These are phyloP conservation scores for Flabesymbios commensalis DNA, from an alignment of 2,888 invertebrate species.

Conservation along the genomic window DNA sequence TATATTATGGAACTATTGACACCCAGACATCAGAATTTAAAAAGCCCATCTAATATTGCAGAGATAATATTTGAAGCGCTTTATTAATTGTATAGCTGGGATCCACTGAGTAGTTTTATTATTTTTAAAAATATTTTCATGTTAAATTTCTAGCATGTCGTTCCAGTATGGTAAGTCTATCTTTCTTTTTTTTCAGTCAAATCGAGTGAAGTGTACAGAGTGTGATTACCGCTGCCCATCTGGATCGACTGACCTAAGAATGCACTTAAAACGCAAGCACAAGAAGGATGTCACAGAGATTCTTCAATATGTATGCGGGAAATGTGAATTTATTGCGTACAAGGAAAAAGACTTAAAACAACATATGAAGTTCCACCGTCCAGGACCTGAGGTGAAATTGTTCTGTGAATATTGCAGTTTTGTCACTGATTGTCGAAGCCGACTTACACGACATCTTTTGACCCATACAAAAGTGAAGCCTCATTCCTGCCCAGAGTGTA, in stretches of 20 bases:
- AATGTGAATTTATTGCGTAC: conserved; percentile 47
- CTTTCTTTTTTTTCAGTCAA: conserved; percentile 38
- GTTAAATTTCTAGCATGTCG: too few species aligned
- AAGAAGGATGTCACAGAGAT: conserved; percentile 14
- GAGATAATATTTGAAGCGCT: too few species aligned
- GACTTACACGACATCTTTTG: conserved; percentile 51
- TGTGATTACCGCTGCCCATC: conserved; percentile 57
- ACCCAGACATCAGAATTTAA: too few species aligned
- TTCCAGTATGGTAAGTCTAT: background rate
- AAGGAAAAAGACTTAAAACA: conserved; percentile 53
- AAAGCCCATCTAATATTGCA: too few species aligned
- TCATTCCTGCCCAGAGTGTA: conserved; percentile 53
- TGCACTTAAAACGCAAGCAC: conserved; percentile 53
- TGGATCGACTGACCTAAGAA: conserved; percentile 54
- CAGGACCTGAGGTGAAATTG: conserved; percentile 55
- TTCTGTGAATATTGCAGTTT: conserved; percentile 57
- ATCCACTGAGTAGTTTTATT: background rate
- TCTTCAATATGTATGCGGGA: conserved; percentile 37
- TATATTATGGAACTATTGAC: too few species aligned
- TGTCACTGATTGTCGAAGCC: conserved; percentile 57
- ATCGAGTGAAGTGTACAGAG: conserved; percentile 51
- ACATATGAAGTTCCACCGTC: conserved; percentile 56
- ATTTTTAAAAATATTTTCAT: background rate
- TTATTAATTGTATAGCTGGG: too few species aligned
- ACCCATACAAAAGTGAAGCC: conserved; percentile 54